Evolutionary conservation across 2,888 invertebrate species (phyloP).

Genomic region (Zaprionus bogoriensis): DNA sequence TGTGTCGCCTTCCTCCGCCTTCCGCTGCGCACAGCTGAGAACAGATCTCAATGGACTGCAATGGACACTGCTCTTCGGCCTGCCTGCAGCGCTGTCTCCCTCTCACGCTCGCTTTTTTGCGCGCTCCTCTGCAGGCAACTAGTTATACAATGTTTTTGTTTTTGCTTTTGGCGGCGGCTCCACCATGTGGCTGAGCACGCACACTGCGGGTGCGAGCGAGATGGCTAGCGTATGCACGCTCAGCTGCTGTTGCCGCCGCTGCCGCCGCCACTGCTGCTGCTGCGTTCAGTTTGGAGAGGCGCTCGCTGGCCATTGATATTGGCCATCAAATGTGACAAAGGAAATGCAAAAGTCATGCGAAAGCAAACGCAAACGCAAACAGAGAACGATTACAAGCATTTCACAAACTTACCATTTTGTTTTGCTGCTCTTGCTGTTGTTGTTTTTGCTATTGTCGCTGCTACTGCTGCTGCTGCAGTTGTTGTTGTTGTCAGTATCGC

Average conservation of each 20-base stretch:
- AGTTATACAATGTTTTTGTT: conserved; percentile 42
- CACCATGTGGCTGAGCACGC: conserved; percentile 52
- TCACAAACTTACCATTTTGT: conserved; percentile 44
- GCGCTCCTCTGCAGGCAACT: not conserved
- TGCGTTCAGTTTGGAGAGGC: conserved; percentile 2
- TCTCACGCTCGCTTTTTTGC: not conserved
- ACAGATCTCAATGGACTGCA: conserved; percentile 4
- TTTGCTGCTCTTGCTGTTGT: conserved; percentile 7
- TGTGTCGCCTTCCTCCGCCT: conserved; percentile 22
- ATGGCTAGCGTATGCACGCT: conserved; percentile 36
- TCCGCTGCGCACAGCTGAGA: conserved; percentile 12
- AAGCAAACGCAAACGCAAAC: conserved; percentile 1
- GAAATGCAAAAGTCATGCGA: conserved; percentile 44
- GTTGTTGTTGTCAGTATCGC: conserved; percentile 15
- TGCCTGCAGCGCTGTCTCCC: not conserved
- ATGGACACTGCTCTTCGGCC: not conserved
- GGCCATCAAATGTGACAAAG: conserved; percentile 50
- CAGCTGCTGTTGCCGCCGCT: conserved; percentile 41
- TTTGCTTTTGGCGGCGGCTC: conserved; percentile 19
- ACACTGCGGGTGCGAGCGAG: conserved; percentile 37
- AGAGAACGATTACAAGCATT: conserved; percentile 3
- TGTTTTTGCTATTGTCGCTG: conserved; percentile 2
- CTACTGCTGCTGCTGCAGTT: conserved; percentile 11
- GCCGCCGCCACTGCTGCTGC: not conserved
- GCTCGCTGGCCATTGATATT: conserved; percentile 39